phyloP scores from a whole-genome alignment of 1,140 invertebrate genomes.

The Frieseomelitta varia region DNA sequence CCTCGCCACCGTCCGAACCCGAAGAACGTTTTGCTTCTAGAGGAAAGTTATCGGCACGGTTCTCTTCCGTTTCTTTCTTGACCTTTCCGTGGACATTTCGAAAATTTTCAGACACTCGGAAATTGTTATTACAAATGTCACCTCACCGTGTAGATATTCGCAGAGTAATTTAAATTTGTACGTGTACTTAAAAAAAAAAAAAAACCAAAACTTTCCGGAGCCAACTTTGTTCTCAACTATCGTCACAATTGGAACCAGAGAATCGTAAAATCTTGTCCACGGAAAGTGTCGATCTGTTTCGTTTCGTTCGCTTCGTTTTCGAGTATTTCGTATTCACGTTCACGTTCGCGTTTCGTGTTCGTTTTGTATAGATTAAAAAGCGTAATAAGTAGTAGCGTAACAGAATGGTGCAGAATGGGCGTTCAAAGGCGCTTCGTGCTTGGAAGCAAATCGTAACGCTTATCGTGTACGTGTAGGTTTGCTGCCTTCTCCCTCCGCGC shows the following conservation, averaged over 20 bases:
- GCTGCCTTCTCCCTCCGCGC: neutral
- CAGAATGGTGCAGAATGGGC: neutral
- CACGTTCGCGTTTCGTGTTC: slow-evolving; percentile 26
- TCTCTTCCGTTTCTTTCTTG: neutral
- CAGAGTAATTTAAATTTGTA: neutral
- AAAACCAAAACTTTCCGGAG: too few species aligned
- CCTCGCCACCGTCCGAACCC: neutral
- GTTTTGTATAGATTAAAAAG: slow-evolving; percentile 8
- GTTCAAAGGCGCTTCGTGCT: slow-evolving; percentile 25
- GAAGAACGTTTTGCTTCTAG: neutral
- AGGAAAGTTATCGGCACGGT: neutral
- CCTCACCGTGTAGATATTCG: too few species aligned
- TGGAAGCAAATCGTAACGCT: neutral
- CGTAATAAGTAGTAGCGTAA: neutral
- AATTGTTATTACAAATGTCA: too few species aligned
- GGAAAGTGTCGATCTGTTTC: neutral
- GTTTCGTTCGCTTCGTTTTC: slow-evolving; percentile 10
- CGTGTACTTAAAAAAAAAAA: too few species aligned
- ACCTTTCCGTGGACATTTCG: too few species aligned
- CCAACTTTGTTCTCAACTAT: too few species aligned
- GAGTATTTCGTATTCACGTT: slow-evolving; percentile 8
- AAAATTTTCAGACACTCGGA: too few species aligned
- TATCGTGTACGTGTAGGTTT: neutral
- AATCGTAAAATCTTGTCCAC: too few species aligned
- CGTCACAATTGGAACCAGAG: too few species aligned